Conservation (phyloP, 1,140 invertebrate genomes). For the Heliconius melpomene region DNA sequence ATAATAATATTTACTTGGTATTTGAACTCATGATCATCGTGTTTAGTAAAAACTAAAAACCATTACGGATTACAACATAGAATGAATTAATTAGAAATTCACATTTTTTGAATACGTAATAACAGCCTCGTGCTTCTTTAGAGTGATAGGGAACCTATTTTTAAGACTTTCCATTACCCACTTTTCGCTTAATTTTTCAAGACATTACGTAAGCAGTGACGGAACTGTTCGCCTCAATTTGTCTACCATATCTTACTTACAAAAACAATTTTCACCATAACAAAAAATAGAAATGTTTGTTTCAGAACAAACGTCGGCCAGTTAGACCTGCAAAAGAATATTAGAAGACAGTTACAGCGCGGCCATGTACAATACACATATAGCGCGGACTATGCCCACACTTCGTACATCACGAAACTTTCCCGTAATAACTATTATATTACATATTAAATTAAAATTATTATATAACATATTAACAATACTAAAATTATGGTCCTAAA, state of each 20-base stretch:
- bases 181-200: too few relatives aligned
- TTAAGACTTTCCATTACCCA: too few relatives aligned
- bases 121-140: too few relatives aligned
- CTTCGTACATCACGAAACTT: constrained; percentile 9
- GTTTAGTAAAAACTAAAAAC: too few relatives aligned
- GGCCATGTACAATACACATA: constrained; percentile 21
- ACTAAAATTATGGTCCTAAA: background rate
- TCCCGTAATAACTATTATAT: constrained; percentile 10
- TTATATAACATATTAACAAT: background rate
- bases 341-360: constrained; percentile 9
- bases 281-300: constrained; percentile 24
- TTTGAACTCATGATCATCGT: too few relatives aligned
- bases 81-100: too few relatives aligned
- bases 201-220: too few relatives aligned
- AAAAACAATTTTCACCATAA: constrained; percentile 7
- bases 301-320: constrained; percentile 20
- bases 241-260: background rate
- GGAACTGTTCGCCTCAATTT: too few relatives aligned
- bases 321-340: constrained; percentile 3
- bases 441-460: background rate
- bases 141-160: too few relatives aligned
- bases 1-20: too few relatives aligned
- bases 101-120: too few relatives aligned
- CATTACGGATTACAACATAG: too few relatives aligned
- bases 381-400: constrained; percentile 17